Percentiles rank a stretch among this genome's conserved stretches.
Conservation (phyloP, 2,113 vertebrate genomes). For the Phocoena phocoena region DNA sequence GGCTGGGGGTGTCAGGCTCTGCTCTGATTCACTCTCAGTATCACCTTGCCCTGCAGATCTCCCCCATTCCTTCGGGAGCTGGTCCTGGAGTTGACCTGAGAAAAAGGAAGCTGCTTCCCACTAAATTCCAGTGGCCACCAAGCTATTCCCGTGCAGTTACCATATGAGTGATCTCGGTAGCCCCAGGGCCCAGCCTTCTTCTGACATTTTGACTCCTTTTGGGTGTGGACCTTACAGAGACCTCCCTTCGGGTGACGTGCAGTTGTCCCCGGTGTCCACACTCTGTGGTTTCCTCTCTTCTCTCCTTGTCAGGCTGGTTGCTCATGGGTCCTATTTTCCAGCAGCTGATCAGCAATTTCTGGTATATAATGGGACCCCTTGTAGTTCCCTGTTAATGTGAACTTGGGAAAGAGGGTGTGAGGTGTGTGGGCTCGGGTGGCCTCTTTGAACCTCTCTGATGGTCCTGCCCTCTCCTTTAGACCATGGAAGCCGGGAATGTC, state of each 20-base stretch:
- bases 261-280: rapidly evolving
- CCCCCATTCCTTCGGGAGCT: not conserved
- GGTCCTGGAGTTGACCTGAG: not conserved
- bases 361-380: rapidly evolving
- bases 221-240: not conserved
- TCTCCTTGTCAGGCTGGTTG: not conserved
- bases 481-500: rapidly evolving
- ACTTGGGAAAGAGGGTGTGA: rapidly evolving
- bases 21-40: too few species aligned
- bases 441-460: rapidly evolving
- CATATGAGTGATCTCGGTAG: rapidly evolving
- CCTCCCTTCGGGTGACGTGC: rapidly evolving
- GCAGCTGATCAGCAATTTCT: not conserved
- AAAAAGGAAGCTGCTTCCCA: not conserved
- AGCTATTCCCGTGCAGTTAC: rapidly evolving
- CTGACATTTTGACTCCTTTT: too few species aligned
- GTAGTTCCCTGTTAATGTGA: not conserved
- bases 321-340: rapidly evolving
- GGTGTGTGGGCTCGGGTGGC: rapidly evolving
- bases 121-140: rapidly evolving
- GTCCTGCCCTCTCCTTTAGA: not conserved
- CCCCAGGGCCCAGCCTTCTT: rapidly evolving
- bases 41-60: too few species aligned
- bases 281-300: not conserved
- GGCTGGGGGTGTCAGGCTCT: rapidly evolving